A percentile compares a stretch with the other conserved stretches of the same genome.
Conservation (phyloP, 2,113 vertebrate species). For the Archocentrus centrarchus region DNA sequence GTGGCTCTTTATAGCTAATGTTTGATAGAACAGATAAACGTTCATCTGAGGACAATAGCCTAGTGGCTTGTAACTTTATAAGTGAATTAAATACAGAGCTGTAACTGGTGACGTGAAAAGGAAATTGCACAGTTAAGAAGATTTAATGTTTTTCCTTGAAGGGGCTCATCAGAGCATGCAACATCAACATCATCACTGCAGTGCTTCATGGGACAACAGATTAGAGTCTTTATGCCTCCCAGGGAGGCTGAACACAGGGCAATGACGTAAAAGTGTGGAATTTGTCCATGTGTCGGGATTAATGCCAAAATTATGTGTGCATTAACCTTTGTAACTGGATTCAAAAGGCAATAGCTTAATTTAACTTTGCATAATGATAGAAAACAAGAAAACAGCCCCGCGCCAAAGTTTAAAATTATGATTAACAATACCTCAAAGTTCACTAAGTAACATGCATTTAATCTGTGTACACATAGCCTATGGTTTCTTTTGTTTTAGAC, state of each 20-base stretch:
- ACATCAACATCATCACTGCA: neutral
- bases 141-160: conserved; percentile 2
- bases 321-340: neutral
- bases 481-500: neutral
- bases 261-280: neutral
- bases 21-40: conserved; percentile 21
- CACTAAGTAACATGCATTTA: neutral
- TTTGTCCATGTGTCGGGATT: neutral
- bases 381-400: neutral
- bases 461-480: neutral
- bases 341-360: neutral
- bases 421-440: neutral
- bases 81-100: conserved; percentile 26
- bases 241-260: neutral
- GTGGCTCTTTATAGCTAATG: neutral
- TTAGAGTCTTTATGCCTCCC: neutral
- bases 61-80: neutral
- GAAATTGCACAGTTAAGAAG: neutral
- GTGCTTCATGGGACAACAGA: conserved; percentile 2
- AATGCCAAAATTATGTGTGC: neutral
- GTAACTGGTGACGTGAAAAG: neutral
- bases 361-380: neutral
- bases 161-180: neutral
- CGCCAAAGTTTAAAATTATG: neutral
- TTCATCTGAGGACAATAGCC: conserved; percentile 5